Conservation (phyloP, 2,888 invertebrate genomes). For the Pristionchus mayeri region DNA sequence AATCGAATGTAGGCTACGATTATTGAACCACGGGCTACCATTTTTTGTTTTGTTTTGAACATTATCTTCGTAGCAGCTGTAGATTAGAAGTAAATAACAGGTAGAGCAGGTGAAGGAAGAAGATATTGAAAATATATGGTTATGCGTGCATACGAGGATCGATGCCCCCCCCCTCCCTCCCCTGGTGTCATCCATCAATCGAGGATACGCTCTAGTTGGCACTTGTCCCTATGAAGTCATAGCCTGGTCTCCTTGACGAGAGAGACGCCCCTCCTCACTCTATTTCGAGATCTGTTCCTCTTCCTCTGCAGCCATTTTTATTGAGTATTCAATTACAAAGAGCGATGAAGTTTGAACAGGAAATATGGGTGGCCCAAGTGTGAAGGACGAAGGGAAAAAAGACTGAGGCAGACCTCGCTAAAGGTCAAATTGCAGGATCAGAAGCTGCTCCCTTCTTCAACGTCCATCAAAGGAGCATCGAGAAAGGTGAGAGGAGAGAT, state of each 20-base stretch:
- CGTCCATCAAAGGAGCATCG: constrained; percentile 37
- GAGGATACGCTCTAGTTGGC: constrained; percentile 8
- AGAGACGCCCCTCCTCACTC: background rate
- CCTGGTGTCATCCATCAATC: constrained; percentile 28
- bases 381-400: background rate
- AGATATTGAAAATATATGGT: too few relatives aligned
- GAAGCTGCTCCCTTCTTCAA: constrained; percentile 4
- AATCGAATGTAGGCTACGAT: background rate
- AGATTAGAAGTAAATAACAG: too few relatives aligned
- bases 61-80: too few relatives aligned
- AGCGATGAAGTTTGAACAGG: constrained; percentile 17
- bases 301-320: constrained; percentile 8
- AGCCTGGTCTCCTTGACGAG: background rate
- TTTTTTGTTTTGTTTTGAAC: too few relatives aligned
- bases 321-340: background rate
- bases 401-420: background rate
- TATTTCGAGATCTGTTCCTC: constrained; percentile 9
- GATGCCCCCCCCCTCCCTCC: too few relatives aligned
- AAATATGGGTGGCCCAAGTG: background rate
- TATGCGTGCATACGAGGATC: too few relatives aligned
- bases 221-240: background rate
- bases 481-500: background rate
- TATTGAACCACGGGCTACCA: too few relatives aligned
- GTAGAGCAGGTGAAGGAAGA: background rate
- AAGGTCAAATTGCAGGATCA: constrained; percentile 40